These are phyloP conservation scores for Squalus acanthias DNA, from an alignment of 2,797 vertebrate species.

Conservation along the genomic window DNA sequence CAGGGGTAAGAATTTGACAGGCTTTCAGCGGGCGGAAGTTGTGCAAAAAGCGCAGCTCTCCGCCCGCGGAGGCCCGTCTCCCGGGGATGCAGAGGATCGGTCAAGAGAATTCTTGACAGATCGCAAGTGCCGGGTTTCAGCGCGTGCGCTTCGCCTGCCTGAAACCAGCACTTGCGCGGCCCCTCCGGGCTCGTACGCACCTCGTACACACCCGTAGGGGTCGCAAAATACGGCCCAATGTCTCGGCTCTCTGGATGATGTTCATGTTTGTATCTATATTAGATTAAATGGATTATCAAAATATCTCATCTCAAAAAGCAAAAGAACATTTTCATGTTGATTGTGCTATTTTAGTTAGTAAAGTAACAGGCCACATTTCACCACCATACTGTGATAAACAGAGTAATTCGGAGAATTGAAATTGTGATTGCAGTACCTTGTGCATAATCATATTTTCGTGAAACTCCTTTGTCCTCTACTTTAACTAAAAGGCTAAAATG, in stretches of 20 bases:
- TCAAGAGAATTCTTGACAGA: no score
- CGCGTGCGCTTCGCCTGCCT: no score
- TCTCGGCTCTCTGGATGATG: background rate
- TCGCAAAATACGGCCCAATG: background rate
- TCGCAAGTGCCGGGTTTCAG: no score
- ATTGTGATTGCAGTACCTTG: background rate
- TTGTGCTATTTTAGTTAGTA: background rate
- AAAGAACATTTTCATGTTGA: background rate
- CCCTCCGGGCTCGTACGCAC: no score
- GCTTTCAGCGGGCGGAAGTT: no score
- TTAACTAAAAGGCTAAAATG: background rate
- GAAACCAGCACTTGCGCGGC: no score
- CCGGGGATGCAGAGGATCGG: no score
- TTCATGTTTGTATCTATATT: background rate
- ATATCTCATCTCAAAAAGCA: background rate
- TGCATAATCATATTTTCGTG: background rate
- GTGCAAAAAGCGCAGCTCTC: no score
- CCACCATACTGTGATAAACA: background rate
- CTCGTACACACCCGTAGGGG: no score
- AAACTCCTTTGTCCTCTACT: background rate
- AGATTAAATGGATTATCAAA: background rate
- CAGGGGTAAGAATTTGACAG: no score
- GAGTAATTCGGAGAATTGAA: background rate
- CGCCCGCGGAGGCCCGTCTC: no score
- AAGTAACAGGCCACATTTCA: background rate